Base-by-base conservation (phyloP, 92 coral and sea anemone genomes). In the Umimayanthus kanabou region DNA sequence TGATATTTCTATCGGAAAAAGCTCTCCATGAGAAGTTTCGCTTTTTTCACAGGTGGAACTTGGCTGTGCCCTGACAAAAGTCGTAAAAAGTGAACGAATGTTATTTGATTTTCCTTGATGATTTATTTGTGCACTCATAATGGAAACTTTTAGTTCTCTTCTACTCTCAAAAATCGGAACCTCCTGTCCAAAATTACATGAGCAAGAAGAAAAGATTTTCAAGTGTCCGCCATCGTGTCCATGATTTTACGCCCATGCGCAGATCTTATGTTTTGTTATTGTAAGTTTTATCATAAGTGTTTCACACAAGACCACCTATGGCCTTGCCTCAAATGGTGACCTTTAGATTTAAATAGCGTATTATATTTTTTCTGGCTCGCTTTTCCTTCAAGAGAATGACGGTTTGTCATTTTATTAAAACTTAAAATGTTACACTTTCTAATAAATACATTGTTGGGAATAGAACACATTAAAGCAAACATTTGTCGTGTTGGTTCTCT, bases 101-200 rank as follows among this genome's bases (percentile, higher is more conserved):
- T 90, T 89, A 92, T 93, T 93, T 93, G 88, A 91, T 94, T 94
- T 94, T 39, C 85, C 81, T 89, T 91, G 96, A 91, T 93, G 95
- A 89, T 93, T 91, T 94, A 94, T 94, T 94, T 94, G 95, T 82
- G 75, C 71, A 80, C 85, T 86, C 77, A 94, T 89, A 94, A 92
- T 92, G 90, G 85, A 79, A 91, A 89, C 87, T 89, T 84, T 82
- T 73, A 70, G 49, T 85, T 77, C 55, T 45, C 37, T 53, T 83
- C 81, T 49, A 37, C 74, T 88, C 91, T 89, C 76, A 40, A 85
- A 84, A 76, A 61, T 83, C 91, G 88, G 90, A 90, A 90, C 87
- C 76, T 80, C 73, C 82, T 92, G 88, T 88, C 88, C 86, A 89
- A 88, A 76, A 87, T 77, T 84, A 42, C 89, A 80, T 83, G 61